phyloP scores from a whole-genome alignment of 2,888 invertebrate genomes.

The Colostygia pectinataria region DNA sequence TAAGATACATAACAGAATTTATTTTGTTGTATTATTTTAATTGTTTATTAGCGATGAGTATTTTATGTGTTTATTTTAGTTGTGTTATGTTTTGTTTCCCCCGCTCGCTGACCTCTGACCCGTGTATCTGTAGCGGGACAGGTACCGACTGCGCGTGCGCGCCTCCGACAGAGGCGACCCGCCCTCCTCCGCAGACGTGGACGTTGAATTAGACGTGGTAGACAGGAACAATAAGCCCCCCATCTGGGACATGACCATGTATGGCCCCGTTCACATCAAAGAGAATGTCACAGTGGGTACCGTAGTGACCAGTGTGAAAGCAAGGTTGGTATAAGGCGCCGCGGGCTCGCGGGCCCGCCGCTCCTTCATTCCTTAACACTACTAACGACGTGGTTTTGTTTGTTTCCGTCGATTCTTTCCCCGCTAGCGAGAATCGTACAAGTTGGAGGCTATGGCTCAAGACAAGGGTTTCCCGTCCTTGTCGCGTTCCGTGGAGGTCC shows the following conservation, averaged over 20 bases:
- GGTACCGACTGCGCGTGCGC: slow-evolving; percentile 97
- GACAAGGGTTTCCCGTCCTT: slow-evolving; percentile 98
- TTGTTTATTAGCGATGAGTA: slow-evolving; percentile 79
- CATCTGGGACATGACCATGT: slow-evolving; percentile 96
- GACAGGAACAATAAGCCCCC: slow-evolving; percentile 99
- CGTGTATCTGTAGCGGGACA: slow-evolving; percentile 95
- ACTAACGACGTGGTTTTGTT: slow-evolving; percentile 87
- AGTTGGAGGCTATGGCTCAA: slow-evolving; percentile 98
- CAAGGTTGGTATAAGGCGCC: slow-evolving; percentile 94
- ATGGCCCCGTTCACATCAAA: slow-evolving; percentile 98
- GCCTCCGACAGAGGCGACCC: slow-evolving; percentile 97
- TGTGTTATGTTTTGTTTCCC: slow-evolving; percentile 84
- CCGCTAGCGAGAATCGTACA: slow-evolving; percentile 97
- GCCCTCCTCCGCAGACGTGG: slow-evolving; percentile 96
- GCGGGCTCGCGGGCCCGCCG: slow-evolving; percentile 78
- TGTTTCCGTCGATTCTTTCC: slow-evolving; percentile 85
- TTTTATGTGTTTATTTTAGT: slow-evolving; percentile 81
- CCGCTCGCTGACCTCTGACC: slow-evolving; percentile 88
- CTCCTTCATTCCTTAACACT: slow-evolving; percentile 82
- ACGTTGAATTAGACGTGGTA: slow-evolving; percentile 99
- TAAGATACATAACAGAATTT: slow-evolving; percentile 51
- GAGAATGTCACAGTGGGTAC: slow-evolving; percentile 99
- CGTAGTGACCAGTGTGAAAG: slow-evolving; percentile 98
- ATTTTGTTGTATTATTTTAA: slow-evolving; percentile 60
- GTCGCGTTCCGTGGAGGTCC: slow-evolving; percentile 98